Base-by-base conservation (phyloP, 2,113 vertebrate species). In the Oreochromis tanganicae region DNA sequence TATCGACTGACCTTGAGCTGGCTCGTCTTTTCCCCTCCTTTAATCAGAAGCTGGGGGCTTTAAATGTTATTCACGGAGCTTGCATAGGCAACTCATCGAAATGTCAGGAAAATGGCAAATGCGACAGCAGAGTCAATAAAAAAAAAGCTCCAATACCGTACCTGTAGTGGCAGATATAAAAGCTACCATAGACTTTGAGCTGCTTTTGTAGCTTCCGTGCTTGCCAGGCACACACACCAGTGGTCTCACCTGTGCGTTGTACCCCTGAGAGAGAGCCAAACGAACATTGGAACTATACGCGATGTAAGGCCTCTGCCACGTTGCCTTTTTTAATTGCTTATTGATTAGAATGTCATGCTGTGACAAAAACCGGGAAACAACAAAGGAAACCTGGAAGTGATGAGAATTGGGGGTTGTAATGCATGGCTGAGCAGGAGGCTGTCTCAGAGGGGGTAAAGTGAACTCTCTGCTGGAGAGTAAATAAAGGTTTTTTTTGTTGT, bases 271-370 rank as follows among this genome's bases (percentile, higher is more conserved):
- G 46, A 78, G 54, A 10, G 13, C 46, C 50, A 46, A 61, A 85
- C 63, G 83, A 41, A 43, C 46, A 80, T 46, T 73, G 78, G 80
- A 84, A 61, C 81, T 81, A 52, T n/a, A 87, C 90, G 89, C 82
- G 85, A 34, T 50, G 71, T 81, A 78, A 81, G 68, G 80, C 86
- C 61, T 57, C 41, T 85, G 87, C 90, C 80, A 75, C 84, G 83
- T 89, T 91, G 75, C 78, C 80, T 78, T 80, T 91, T 95, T 95
- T 94, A 95, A 95, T 95, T 96, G 94, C 90, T 85, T 95, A 95
- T 95, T 94, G 95, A 96, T 95, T 89, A 80, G 80, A 13, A 14
- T 85, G 88, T 93, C 90, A 82, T 50, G 86, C 91, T 89, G 91
- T 85, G 93, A 90, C 86, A 90, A 86, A 91, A 92, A 88, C 88